These are phyloP conservation scores for Cylindroiulus punctatus DNA, from an alignment of 2,888 invertebrate genomes.

Conservation along the genomic window DNA sequence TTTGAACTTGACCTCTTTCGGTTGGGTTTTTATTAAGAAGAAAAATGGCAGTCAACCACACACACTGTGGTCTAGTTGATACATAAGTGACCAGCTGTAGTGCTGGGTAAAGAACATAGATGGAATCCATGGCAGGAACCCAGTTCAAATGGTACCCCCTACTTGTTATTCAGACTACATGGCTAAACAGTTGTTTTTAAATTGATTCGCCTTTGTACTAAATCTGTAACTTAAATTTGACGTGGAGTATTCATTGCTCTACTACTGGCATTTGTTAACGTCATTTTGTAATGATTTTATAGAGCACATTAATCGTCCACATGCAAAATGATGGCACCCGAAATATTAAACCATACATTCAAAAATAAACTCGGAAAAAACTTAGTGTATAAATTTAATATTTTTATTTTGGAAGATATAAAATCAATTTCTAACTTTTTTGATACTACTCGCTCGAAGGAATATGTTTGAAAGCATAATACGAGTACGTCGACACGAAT, in stretches of 20 bases:
- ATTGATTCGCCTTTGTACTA: background rate
- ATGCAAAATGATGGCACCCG: background rate
- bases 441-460: background rate
- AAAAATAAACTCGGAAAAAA: background rate
- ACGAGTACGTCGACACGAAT: background rate
- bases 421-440: background rate
- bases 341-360: background rate
- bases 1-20: conserved; percentile 11
- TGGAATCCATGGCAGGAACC: background rate
- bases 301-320: background rate
- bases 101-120: background rate
- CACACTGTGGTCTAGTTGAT: background rate
- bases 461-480: background rate
- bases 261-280: background rate
- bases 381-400: background rate
- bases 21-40: conserved; percentile 24
- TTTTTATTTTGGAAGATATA: background rate
- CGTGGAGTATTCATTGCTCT: background rate
- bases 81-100: background rate
- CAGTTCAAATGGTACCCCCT: background rate
- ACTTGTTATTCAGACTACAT: background rate
- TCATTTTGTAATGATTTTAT: conserved; percentile 9
- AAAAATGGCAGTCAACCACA: conserved; percentile 19
- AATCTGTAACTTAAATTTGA: background rate
- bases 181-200: background rate